Conservation (phyloP, 1,140 invertebrate species). For the Acromyrmex heyeri region DNA sequence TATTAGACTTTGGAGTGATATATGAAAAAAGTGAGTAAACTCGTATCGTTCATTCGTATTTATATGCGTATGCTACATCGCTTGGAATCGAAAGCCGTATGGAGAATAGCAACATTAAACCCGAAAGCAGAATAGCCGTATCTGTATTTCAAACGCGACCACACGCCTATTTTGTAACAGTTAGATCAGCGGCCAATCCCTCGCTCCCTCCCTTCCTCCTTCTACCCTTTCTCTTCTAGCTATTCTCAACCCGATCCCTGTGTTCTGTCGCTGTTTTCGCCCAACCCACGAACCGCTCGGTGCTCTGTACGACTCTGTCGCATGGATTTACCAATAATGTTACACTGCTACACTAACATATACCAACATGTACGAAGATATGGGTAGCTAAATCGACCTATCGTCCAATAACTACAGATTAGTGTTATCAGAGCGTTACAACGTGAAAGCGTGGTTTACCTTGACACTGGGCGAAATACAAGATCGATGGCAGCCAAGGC, state of each 20-base stretch:
- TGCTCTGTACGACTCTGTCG: conserved; percentile 72
- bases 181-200: conserved; percentile 72
- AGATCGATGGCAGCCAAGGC: conserved; percentile 72
- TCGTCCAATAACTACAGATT: conserved; percentile 84
- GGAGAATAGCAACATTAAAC: conserved; percentile 73
- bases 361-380: neutral
- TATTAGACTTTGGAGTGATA: neutral
- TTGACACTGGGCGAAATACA: conserved; percentile 82
- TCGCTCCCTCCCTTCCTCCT: neutral
- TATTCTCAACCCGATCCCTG: conserved; percentile 29
- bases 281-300: conserved; percentile 29
- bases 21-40: conserved; percentile 26
- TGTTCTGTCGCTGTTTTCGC: conserved; percentile 50
- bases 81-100: conserved; percentile 43
- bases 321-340: conserved; percentile 82
- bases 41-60: neutral
- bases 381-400: conserved; percentile 75
- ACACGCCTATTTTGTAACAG: conserved; percentile 80
- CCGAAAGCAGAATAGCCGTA: conserved; percentile 78
- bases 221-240: conserved; percentile 4
- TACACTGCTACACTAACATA: conserved; percentile 62
- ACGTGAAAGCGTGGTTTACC: conserved; percentile 83
- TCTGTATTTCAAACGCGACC: conserved; percentile 80
- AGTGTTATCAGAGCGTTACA: conserved; percentile 84
- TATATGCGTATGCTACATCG: neutral